phyloP scores from a whole-genome alignment of 2,888 invertebrate species.

The Phalera bucephala region DNA sequence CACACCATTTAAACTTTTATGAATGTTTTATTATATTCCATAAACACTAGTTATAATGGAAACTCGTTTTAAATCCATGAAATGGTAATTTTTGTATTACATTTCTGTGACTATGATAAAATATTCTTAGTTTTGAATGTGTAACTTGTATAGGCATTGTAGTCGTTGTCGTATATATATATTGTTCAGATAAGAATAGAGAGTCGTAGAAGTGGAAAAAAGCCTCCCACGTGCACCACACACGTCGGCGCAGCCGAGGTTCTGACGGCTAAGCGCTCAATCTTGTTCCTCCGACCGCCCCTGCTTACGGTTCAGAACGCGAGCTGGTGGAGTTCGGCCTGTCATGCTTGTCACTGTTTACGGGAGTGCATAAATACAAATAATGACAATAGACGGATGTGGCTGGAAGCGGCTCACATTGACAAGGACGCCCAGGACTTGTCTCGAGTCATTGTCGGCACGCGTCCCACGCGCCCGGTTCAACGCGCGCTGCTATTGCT shows the following conservation, averaged over 20 bases:
- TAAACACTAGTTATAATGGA: constrained; percentile 56
- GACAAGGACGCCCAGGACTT: constrained; percentile 82
- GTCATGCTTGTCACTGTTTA: constrained; percentile 68
- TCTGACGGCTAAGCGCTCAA: constrained; percentile 10
- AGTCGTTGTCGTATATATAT: constrained; percentile 23
- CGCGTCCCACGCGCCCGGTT: constrained; percentile 72
- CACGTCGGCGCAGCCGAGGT: constrained; percentile 41
- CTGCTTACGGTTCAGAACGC: constrained; percentile 21
- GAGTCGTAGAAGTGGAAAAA: constrained; percentile 37
- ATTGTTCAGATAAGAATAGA: constrained; percentile 24
- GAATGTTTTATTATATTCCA: constrained; percentile 62
- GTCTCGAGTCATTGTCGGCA: constrained; percentile 75
- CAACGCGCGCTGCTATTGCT: constrained; percentile 72
- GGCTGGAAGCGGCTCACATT: constrained; percentile 82
- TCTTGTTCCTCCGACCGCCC: constrained; percentile 6
- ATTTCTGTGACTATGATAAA: constrained; percentile 22
- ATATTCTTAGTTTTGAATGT: constrained; percentile 20
- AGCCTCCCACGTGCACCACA: constrained; percentile 60
- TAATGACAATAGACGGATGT: constrained; percentile 82
- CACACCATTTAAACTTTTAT: constrained; percentile 68
- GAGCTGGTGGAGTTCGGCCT: constrained; percentile 34
- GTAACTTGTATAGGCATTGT: constrained; percentile 32
- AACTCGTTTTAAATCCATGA: constrained; percentile 57
- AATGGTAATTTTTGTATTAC: constrained; percentile 49
- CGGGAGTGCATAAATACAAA: constrained; percentile 77